Evolutionary conservation across 1,140 invertebrate genomes (phyloP).

Genomic region (Orchestia grillus): DNA sequence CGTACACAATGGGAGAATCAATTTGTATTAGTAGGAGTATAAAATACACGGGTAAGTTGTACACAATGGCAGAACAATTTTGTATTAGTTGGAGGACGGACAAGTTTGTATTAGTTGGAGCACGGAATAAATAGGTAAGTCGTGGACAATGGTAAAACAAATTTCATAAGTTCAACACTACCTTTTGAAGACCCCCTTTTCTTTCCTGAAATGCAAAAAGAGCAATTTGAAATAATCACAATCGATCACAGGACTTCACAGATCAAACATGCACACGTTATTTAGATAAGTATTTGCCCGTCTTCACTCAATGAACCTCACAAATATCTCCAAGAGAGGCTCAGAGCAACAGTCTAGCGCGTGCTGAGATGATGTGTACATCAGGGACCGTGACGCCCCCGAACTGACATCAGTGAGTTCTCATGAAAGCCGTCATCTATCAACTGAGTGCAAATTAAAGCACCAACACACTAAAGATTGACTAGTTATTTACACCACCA

Average conservation of each 20-base stretch:
- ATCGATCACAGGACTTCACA: background rate
- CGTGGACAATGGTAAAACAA: background rate
- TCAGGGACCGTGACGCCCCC: too few species aligned
- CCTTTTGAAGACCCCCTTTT: conserved; percentile 1
- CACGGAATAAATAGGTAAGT: background rate
- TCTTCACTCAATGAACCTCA: background rate
- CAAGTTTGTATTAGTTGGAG: background rate
- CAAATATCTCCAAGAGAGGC: background rate
- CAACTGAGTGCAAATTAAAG: too few species aligned
- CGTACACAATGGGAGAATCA: background rate
- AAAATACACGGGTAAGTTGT: background rate
- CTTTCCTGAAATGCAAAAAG: conserved; percentile 15
- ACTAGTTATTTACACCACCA: too few species aligned
- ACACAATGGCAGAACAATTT: background rate
- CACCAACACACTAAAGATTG: too few species aligned
- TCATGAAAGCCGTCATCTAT: too few species aligned
- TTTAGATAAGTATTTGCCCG: background rate
- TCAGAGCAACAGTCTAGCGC: background rate
- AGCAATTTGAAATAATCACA: background rate
- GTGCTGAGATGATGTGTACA: too few species aligned
- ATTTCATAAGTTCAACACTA: background rate
- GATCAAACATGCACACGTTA: background rate
- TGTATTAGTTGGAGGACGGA: background rate
- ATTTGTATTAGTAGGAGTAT: background rate
- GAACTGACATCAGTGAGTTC: too few species aligned